These are phyloP conservation scores for Capitulum mitella DNA, from an alignment of 2,888 invertebrate species.

Conservation along the genomic window DNA sequence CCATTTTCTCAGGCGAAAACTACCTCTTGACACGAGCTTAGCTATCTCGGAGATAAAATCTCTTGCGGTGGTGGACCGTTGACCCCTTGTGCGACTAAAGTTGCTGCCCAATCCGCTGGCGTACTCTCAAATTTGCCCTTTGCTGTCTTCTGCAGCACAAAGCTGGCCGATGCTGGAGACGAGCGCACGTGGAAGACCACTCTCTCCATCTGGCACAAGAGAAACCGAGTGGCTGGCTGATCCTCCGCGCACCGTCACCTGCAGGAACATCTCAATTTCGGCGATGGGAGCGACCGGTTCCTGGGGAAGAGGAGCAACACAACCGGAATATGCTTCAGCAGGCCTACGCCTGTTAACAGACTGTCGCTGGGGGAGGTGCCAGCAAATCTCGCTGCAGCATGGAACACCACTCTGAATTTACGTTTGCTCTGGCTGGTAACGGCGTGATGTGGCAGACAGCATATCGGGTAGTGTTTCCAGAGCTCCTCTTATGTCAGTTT, in stretches of 20 bases:
- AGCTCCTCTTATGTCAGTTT: background rate
- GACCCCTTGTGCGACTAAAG: background rate
- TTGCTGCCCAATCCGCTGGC: background rate
- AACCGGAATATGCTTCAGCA: background rate
- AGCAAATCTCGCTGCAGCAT: background rate
- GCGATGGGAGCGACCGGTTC: background rate
- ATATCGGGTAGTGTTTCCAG: background rate
- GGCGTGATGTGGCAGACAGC: too few relatives aligned
- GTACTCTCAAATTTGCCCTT: background rate
- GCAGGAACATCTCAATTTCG: background rate
- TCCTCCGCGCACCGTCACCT: background rate
- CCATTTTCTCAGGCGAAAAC: background rate
- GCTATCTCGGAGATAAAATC: background rate
- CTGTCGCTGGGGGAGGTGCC: background rate
- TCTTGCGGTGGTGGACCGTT: background rate
- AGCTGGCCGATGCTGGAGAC: background rate
- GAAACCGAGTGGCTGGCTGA: background rate
- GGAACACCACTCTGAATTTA: background rate
- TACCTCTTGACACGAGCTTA: background rate
- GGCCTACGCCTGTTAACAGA: background rate
- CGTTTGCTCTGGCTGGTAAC: too few relatives aligned
- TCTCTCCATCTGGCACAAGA: background rate
- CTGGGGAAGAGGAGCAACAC: background rate
- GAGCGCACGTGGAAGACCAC: background rate
- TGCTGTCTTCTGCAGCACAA: background rate